Evolutionary conservation across 1,140 invertebrate genomes (phyloP).

Genomic region (Drosophila sucinea): DNA sequence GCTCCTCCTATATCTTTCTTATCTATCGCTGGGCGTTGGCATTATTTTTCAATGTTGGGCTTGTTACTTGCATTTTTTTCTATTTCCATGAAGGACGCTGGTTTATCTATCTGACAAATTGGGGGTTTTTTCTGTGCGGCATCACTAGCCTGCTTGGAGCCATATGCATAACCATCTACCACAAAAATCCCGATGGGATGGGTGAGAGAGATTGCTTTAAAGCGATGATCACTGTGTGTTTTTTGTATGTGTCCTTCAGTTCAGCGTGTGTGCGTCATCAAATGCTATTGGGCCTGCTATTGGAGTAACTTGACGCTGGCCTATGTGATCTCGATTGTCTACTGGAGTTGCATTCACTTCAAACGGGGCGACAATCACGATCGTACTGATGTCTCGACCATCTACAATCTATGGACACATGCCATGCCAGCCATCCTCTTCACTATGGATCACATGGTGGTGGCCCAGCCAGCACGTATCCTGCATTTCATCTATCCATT

Average conservation of each 20-base stretch:
- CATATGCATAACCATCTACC: constrained; percentile 32
- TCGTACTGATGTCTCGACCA: neutral
- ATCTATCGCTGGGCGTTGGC: constrained; percentile 53
- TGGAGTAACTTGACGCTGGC: constrained; percentile 38
- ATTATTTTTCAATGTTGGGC: constrained; percentile 34
- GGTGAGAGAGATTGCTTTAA: constrained; percentile 26
- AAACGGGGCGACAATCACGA: neutral
- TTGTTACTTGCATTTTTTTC: neutral
- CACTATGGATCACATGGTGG: constrained; percentile 87
- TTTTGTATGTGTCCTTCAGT: neutral
- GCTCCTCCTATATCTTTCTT: constrained; percentile 31
- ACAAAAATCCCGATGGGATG: constrained; percentile 10
- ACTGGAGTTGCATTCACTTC: constrained; percentile 43
- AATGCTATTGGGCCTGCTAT: constrained; percentile 52
- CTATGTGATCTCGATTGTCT: neutral
- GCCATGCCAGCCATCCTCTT: constrained; percentile 88
- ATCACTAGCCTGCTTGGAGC: constrained; percentile 36
- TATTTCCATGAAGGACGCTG: constrained; percentile 28
- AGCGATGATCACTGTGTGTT: neutral
- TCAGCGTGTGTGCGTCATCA: neutral
- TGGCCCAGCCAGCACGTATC: constrained; percentile 87
- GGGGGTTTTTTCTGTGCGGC: constrained; percentile 51
- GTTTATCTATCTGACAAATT: constrained; percentile 60
- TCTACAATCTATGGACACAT: constrained; percentile 87
- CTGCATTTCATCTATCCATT: constrained; percentile 88